A percentile compares a stretch with the other conserved stretches of the same genome.
phyloP scores from a whole-genome alignment of 2,797 vertebrate genomes.

The Melanotaenia pygmaea region DNA sequence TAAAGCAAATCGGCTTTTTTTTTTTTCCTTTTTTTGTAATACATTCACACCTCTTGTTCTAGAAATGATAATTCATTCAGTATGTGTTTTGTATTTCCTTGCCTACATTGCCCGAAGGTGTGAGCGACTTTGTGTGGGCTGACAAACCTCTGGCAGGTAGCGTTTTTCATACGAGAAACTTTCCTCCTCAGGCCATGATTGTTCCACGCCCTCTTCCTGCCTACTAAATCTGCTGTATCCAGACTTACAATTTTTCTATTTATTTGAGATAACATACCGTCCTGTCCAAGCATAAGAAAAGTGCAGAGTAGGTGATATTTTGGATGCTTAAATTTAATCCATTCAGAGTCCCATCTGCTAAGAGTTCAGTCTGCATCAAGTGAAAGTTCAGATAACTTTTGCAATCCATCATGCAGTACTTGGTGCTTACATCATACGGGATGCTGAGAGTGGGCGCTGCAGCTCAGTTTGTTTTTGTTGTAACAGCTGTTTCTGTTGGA shows the following conservation, averaged over 20 bases:
- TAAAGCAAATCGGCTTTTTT: conserved; percentile 20
- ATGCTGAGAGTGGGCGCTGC: not conserved
- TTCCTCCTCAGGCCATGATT: conserved; percentile 21
- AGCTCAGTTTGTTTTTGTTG: conserved; percentile 13
- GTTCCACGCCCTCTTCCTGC: not conserved
- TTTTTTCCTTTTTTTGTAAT: conserved; percentile 17
- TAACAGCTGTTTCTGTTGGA: conserved; percentile 14
- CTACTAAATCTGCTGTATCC: conserved; percentile 16
- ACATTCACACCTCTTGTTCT: conserved; percentile 17
- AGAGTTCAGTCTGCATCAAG: conserved; percentile 24
- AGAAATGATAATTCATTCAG: conserved; percentile 16
- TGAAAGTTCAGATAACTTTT: conserved; percentile 31
- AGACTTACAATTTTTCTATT: conserved; percentile 26
- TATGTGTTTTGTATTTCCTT: conserved; percentile 18
- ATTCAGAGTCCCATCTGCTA: conserved; percentile 22
- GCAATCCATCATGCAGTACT: conserved; percentile 22
- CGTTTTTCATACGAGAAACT: conserved; percentile 24
- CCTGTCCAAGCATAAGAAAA: conserved; percentile 24
- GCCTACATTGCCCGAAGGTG: conserved; percentile 28
- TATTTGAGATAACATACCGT: conserved; percentile 14
- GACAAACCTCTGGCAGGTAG: conserved; percentile 31
- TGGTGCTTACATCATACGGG: conserved; percentile 6
- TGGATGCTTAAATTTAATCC: conserved; percentile 14
- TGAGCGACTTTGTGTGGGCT: conserved; percentile 53
- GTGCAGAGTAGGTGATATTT: conserved; percentile 24